phyloP scores from a whole-genome alignment of 2,888 invertebrate species.

The Phanerotoma sp. region DNA sequence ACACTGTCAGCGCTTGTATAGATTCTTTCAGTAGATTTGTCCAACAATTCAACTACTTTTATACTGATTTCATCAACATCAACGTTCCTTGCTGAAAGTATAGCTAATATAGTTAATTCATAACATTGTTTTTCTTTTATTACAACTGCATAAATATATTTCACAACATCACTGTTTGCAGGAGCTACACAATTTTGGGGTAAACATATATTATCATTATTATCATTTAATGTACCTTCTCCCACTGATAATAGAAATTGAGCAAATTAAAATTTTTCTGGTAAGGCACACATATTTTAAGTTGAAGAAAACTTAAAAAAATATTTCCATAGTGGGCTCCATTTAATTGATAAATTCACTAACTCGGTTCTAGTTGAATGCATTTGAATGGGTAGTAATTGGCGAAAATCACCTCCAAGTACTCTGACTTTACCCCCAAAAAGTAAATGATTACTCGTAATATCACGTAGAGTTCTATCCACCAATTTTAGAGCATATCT shows the following conservation, averaged over 20 bases:
- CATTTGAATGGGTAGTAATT: slow-evolving; percentile 1
- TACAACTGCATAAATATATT: not conserved
- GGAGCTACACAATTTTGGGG: slow-evolving; percentile 6
- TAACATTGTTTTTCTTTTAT: not conserved
- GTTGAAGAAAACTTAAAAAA: slow-evolving; percentile 32
- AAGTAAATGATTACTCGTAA: not conserved
- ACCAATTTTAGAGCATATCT: not conserved
- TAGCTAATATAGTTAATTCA: slow-evolving; percentile 19
- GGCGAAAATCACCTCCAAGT: slow-evolving; percentile 29
- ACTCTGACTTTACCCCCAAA: slow-evolving; percentile 19
- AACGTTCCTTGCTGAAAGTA: slow-evolving; percentile 29
- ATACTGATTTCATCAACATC: slow-evolving; percentile 34
- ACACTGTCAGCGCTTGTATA: slow-evolving; percentile 9
- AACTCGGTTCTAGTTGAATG: slow-evolving; percentile 19
- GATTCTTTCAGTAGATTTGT: slow-evolving; percentile 15
- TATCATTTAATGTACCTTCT: slow-evolving; percentile 31
- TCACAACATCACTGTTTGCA: not conserved
- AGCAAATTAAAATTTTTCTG: slow-evolving; percentile 29
- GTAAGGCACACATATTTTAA: slow-evolving; percentile 31
- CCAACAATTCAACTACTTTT: slow-evolving; percentile 26
- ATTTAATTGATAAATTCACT: slow-evolving; percentile 35
- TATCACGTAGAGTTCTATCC: not conserved
- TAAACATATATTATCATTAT: slow-evolving; percentile 24
- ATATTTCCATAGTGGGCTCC: slow-evolving; percentile 29
- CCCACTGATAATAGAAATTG: slow-evolving; percentile 31